Conservation (phyloP, 2,888 invertebrate genomes). For the Anorthoa munda region DNA sequence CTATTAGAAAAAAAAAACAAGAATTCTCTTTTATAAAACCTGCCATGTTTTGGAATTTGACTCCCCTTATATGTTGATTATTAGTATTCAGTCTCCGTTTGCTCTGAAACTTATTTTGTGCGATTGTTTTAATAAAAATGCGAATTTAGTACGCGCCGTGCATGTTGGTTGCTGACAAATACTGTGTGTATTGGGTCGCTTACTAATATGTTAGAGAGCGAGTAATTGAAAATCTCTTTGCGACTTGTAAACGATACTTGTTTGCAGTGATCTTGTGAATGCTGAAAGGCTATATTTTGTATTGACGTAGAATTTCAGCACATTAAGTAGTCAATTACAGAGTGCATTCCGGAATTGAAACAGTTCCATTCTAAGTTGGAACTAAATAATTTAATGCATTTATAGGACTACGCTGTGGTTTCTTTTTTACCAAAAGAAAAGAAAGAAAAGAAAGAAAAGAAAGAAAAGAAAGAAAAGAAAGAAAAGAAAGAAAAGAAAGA, state of each 20-base stretch:
- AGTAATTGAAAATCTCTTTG: constrained; percentile 26
- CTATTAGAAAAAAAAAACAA: constrained; percentile 11
- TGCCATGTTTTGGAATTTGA: constrained; percentile 52
- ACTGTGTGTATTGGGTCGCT: constrained; percentile 42
- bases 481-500: no score
- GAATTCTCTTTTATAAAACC: constrained; percentile 28
- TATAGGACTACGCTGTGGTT: no score
- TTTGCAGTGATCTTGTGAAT: neutral
- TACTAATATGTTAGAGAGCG: constrained; percentile 42
- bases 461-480: no score
- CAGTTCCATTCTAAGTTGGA: no score
- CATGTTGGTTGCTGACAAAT: constrained; percentile 50
- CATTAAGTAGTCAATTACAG: no score
- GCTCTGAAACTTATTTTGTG: constrained; percentile 58
- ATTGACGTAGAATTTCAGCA: no score
- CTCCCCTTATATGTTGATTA: constrained; percentile 45
- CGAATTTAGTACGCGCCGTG: constrained; percentile 44
- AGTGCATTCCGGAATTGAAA: no score
- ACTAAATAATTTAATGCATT: no score
- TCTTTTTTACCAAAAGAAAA: no score
- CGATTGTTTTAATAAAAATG: constrained; percentile 64
- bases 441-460: no score
- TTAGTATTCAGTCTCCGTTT: constrained; percentile 58
- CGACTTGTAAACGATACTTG: neutral
- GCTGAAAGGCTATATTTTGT: neutral